Evolutionary conservation across 1,140 invertebrate species (phyloP).

Genomic region (Subanguina moxae): DNA sequence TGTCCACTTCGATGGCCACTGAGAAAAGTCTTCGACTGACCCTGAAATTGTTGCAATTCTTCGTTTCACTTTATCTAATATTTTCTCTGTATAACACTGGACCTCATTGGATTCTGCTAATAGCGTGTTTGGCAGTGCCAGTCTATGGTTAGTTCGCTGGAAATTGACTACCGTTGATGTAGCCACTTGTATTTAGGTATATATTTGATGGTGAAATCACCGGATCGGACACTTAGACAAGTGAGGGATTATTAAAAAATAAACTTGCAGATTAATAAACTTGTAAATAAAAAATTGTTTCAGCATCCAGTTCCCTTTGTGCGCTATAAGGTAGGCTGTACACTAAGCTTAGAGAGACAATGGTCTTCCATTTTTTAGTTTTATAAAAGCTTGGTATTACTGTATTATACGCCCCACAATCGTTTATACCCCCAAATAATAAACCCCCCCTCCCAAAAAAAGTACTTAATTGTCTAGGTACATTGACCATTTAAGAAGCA

Average conservation of each 20-base stretch:
- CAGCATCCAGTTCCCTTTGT: conserved; percentile 31
- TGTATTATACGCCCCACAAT: too few species aligned
- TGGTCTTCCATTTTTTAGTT: too few species aligned
- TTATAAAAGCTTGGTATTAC: too few species aligned
- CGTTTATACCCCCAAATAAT: too few species aligned
- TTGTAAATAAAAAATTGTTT: conserved; percentile 4
- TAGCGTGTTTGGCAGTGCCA: conserved; percentile 30
- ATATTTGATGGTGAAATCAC: conserved; percentile 3
- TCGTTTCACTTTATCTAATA: conserved; percentile 30
- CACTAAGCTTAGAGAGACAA: too few species aligned
- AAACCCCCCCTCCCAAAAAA: too few species aligned
- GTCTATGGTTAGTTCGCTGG: conserved; percentile 19
- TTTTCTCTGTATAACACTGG: conserved; percentile 26
- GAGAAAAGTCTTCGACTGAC: conserved; percentile 10
- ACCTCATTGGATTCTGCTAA: conserved; percentile 32
- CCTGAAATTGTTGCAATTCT: conserved; percentile 28
- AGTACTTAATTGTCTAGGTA: too few species aligned
- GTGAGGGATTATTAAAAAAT: too few species aligned
- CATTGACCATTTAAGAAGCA: too few species aligned
- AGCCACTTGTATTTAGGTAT: not conserved
- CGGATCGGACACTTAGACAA: not conserved
- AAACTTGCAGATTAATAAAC: too few species aligned
- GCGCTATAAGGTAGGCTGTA: conserved; percentile 23
- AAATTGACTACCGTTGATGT: not conserved
- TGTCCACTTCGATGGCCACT: not conserved